These are phyloP conservation scores for Endomychus coccineus DNA, from an alignment of 2,888 invertebrate species.

Conservation along the genomic window DNA sequence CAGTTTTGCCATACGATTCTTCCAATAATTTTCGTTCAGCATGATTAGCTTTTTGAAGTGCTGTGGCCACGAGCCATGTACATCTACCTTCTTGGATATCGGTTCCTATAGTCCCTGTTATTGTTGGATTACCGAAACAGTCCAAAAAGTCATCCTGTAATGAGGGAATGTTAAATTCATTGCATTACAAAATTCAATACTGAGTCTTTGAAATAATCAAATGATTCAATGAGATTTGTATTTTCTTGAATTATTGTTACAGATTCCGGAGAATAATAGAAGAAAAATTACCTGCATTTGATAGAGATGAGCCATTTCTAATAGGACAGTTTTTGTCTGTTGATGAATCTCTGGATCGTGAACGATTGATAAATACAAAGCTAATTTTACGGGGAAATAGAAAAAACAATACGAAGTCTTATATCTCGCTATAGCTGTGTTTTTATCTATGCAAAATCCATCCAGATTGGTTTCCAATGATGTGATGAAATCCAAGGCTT, in stretches of 20 bases:
- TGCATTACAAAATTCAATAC: neutral
- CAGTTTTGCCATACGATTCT: constrained; percentile 8
- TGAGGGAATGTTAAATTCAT: neutral
- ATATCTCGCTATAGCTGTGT: too few relatives aligned
- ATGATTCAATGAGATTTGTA: too few relatives aligned
- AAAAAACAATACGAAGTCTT: too few relatives aligned
- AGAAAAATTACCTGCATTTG: too few relatives aligned
- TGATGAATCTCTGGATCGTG: neutral
- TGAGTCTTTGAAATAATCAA: neutral
- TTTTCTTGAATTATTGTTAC: too few relatives aligned
- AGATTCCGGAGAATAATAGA: too few relatives aligned
- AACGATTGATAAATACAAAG: neutral
- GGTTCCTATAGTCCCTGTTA: constrained; percentile 10
- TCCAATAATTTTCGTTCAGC: constrained; percentile 4
- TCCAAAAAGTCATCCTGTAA: constrained; percentile 14
- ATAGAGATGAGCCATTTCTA: neutral
- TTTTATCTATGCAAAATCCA: neutral
- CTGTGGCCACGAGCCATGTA: constrained; percentile 11
- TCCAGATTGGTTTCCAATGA: neutral
- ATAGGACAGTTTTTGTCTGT: neutral
- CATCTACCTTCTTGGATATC: constrained; percentile 13
- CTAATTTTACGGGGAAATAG: neutral
- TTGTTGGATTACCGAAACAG: constrained; percentile 10
- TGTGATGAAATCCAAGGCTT: neutral
- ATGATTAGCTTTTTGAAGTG: constrained; percentile 2